A percentile compares a stretch with the other conserved stretches of the same genome.
Evolutionary conservation across 2,113 vertebrate species (phyloP).

Genomic region (Meleagris gallopavo): DNA sequence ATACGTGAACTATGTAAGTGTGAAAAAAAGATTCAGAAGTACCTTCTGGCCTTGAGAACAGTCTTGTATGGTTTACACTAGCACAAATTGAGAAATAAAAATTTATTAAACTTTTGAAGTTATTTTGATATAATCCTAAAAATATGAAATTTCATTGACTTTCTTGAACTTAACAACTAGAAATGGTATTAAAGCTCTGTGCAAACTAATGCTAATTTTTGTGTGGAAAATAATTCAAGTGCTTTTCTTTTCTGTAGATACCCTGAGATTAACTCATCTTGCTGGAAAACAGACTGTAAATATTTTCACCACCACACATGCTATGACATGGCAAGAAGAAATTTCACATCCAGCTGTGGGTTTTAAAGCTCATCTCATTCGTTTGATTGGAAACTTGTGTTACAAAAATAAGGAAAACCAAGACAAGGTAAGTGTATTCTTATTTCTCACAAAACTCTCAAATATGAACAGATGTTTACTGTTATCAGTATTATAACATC

Average conservation of each 20-base stretch:
- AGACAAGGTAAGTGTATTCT: constrained; percentile 80
- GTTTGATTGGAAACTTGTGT: constrained; percentile 86
- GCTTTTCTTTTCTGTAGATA: constrained; percentile 77
- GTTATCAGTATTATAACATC: too few relatives aligned
- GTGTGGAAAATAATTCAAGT: background rate
- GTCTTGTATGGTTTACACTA: background rate
- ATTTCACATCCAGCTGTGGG: constrained; percentile 82
- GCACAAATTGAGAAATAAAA: background rate
- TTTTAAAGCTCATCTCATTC: constrained; percentile 93
- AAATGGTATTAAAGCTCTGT: background rate
- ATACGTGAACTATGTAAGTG: background rate
- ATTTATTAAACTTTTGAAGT: background rate
- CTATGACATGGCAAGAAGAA: constrained; percentile 74
- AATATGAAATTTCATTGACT: background rate
- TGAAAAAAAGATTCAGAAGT: background rate
- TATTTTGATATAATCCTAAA: background rate
- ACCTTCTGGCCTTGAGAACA: background rate
- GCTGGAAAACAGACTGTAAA: constrained; percentile 85
- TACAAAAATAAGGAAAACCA: constrained; percentile 87
- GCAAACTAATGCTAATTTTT: background rate
- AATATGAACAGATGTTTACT: background rate
- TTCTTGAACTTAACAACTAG: background rate
- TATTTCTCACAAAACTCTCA: background rate
- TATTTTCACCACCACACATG: constrained; percentile 83
- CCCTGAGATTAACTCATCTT: constrained; percentile 85